Evolutionary conservation across 2,888 invertebrate species (phyloP).

Genomic region (Alentia gelatinosa): DNA sequence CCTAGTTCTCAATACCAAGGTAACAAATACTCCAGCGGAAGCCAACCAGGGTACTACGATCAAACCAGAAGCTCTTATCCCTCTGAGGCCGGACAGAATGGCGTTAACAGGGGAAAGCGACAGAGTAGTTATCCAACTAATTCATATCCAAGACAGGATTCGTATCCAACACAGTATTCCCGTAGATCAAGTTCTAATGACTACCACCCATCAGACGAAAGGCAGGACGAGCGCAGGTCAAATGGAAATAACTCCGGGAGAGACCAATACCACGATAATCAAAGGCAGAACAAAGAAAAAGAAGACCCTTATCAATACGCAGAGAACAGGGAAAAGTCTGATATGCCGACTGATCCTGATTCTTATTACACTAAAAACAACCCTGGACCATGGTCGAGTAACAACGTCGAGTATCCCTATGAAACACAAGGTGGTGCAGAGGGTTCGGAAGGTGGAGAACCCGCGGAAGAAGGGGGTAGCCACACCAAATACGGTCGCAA

Average conservation of each 20-base stretch:
- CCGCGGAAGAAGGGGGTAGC: background rate
- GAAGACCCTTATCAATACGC: conserved; percentile 10
- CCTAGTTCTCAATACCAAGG: background rate
- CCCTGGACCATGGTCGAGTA: background rate
- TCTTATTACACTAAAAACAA: conserved; percentile 11
- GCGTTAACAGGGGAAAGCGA: too few species aligned
- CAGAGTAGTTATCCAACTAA: too few species aligned
- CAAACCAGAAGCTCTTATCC: background rate
- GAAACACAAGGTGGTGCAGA: background rate
- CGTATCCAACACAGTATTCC: too few species aligned
- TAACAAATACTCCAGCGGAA: background rate
- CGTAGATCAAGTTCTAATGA: too few species aligned
- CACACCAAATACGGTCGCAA: conserved; percentile 7
- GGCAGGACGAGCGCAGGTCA: too few species aligned
- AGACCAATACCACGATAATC: too few species aligned
- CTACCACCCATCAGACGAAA: too few species aligned
- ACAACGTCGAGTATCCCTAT: background rate
- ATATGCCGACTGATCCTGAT: background rate
- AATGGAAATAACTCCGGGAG: too few species aligned
- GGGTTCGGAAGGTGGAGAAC: background rate
- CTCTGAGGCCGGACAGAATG: too few species aligned
- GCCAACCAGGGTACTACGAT: background rate
- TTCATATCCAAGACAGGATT: too few species aligned
- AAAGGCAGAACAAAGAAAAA: background rate
- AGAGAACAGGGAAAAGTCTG: background rate